phyloP scores from a whole-genome alignment of 2,113 vertebrate species.

The Paratilapia polleni region DNA sequence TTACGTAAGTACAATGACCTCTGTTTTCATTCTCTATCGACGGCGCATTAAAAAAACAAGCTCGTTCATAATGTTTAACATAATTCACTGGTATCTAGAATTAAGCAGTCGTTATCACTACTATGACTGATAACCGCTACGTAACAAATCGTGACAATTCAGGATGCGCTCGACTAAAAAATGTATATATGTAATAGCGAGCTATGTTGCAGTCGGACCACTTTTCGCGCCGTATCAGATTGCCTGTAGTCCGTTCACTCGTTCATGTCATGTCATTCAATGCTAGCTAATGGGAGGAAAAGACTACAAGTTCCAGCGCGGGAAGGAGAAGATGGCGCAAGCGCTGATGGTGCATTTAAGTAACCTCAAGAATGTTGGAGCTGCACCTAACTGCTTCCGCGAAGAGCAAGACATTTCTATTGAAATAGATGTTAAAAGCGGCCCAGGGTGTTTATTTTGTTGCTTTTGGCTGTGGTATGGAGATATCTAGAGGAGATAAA shows the following conservation, averaged over 20 bases:
- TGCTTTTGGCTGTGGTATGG: neutral
- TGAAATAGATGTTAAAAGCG: neutral
- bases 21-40: neutral
- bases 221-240: neutral
- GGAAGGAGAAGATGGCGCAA: fast-evolving
- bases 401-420: neutral
- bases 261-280: fast-evolving
- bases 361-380: neutral
- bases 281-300: neutral
- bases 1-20: slow-evolving; percentile 61
- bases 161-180: neutral
- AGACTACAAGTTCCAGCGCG: slow-evolving; percentile 54
- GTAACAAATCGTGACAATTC: neutral
- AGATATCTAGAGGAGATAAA: neutral
- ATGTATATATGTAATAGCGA: neutral
- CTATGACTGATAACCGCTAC: fast-evolving
- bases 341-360: fast-evolving
- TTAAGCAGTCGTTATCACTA: neutral
- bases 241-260: slow-evolving; percentile 43
- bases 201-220: slow-evolving; percentile 28
- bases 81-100: neutral
- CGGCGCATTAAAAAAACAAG: neutral
- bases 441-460: neutral
- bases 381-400: neutral
- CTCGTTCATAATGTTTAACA: neutral